Base-by-base conservation (phyloP, 2,113 vertebrate genomes). In the Hirundichthys speculiger region DNA sequence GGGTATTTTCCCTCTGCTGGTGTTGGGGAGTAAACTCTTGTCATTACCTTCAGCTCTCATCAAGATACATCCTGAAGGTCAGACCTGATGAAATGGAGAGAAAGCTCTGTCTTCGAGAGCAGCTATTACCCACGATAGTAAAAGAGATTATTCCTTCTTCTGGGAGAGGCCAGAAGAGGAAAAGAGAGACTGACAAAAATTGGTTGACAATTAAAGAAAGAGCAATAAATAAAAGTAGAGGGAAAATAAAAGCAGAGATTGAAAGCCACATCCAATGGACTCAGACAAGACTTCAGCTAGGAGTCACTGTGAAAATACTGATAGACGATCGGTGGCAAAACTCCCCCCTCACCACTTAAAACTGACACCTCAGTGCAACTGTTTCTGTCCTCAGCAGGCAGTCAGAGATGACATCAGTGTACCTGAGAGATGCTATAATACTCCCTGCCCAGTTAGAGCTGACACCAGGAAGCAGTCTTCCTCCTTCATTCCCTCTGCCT, bases 401-500 rank as follows among this genome's bases (percentile, higher is more conserved):
- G 85, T 82, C 82, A 81, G 76, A 79, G 73, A 82, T 79, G 81
- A 87, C 84, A 85, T 86, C 77, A 75, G 78, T 75, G 86, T 84
- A 86, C 85, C 87, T 85, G 79, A 82, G 89, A 88, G 85, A 77
- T 80, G 64, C 80, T 76, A 12, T 48, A 79, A 80, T 46, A 80
- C 81, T 89, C 86, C 86, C 88, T 79, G 79, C 87, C 81, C 87
- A 86, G 87, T 88, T 89, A 90, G 79, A 89, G 83, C 77, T 90
- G 88, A 89, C 90, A 88, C 82, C 77, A 69, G 82, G 77, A 89
- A 87, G 75, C 79, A 82, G 82, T 58, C 82, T 83, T 69, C 68
- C 71, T 84, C 80, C 84, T 75, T 67, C 65, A 54, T 72, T 80
- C 65, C 56, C 83, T 84, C 83, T 71, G 58, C 85, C 84, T 85